Conservation (phyloP, 1,140 invertebrate genomes). For the Cherax quadricarinatus region DNA sequence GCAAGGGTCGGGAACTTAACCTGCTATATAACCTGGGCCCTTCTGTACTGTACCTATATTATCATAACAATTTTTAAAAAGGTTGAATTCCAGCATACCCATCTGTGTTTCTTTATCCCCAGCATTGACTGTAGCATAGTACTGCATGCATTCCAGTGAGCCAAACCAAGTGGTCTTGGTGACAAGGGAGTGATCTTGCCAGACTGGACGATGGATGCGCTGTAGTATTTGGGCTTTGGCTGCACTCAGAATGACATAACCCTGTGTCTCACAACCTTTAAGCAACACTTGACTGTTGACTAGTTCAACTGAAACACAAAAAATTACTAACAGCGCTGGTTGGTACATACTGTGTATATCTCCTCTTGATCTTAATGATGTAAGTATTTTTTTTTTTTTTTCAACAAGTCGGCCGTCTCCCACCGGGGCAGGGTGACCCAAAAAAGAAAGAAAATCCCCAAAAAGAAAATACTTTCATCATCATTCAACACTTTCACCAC, state of each 20-base stretch:
- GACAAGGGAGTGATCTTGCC: conserved; percentile 91
- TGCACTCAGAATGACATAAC: conserved; percentile 97
- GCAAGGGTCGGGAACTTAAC: too few species aligned
- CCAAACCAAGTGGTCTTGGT: conserved; percentile 97
- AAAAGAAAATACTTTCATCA: too few species aligned
- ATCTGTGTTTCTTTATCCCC: conserved; percentile 83
- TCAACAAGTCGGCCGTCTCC: too few species aligned
- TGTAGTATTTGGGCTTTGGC: conserved; percentile 96
- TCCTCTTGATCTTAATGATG: not conserved
- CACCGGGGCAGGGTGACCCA: too few species aligned
- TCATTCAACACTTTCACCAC: too few species aligned
- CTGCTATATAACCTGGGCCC: too few species aligned
- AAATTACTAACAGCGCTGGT: not conserved
- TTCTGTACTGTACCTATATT: not conserved
- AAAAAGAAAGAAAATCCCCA: too few species aligned
- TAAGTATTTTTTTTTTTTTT: too few species aligned
- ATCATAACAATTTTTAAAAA: too few species aligned
- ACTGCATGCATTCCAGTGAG: conserved; percentile 97
- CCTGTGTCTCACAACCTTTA: conserved; percentile 96
- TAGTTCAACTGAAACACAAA: conserved; percentile 85
- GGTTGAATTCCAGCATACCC: conserved; percentile 45
- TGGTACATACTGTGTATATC: not conserved
- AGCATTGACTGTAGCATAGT: conserved; percentile 96
- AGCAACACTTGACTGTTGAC: conserved; percentile 97
- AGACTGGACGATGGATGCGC: conserved; percentile 92